phyloP scores from a whole-genome alignment of 2,888 invertebrate species.

The Diaperis boleti region DNA sequence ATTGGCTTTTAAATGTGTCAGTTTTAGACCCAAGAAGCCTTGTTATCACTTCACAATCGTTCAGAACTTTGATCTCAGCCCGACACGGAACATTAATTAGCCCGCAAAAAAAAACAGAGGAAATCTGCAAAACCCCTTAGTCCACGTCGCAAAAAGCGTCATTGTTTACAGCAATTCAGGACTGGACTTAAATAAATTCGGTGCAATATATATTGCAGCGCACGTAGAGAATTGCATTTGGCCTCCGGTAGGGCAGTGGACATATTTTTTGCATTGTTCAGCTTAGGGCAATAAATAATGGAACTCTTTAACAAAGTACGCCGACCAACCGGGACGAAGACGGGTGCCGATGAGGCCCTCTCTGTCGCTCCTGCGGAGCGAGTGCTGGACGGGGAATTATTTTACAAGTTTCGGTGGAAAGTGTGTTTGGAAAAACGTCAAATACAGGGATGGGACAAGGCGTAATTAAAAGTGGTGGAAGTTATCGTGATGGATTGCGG shows the following conservation, averaged over 20 bases:
- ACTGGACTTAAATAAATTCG: slow-evolving; percentile 60
- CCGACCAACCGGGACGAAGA: slow-evolving; percentile 54
- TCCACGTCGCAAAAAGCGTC: slow-evolving; percentile 28
- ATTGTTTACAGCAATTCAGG: slow-evolving; percentile 52
- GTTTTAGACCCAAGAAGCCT: too few species aligned
- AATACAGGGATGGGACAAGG: slow-evolving; percentile 48
- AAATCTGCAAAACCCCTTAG: slow-evolving; percentile 20
- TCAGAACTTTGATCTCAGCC: too few species aligned
- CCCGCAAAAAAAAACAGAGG: too few species aligned
- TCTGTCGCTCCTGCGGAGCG: slow-evolving; percentile 40
- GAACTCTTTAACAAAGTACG: slow-evolving; percentile 65
- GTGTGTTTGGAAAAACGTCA: slow-evolving; percentile 51
- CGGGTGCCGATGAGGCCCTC: slow-evolving; percentile 42
- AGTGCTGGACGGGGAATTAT: slow-evolving; percentile 48
- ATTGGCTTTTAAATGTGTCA: too few species aligned
- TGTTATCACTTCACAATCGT: too few species aligned
- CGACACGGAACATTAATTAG: slow-evolving; percentile 34
- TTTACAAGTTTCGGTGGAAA: slow-evolving; percentile 50
- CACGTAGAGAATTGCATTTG: slow-evolving; percentile 60
- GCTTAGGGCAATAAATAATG: slow-evolving; percentile 64
- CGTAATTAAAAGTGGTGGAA: slow-evolving; percentile 53
- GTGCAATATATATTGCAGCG: slow-evolving; percentile 60
- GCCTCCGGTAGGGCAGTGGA: slow-evolving; percentile 63
- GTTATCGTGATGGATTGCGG: slow-evolving; percentile 45
- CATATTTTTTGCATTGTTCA: slow-evolving; percentile 64